phyloP scores from a whole-genome alignment of 2,113 vertebrate species.

The Hepsetus odoe region DNA sequence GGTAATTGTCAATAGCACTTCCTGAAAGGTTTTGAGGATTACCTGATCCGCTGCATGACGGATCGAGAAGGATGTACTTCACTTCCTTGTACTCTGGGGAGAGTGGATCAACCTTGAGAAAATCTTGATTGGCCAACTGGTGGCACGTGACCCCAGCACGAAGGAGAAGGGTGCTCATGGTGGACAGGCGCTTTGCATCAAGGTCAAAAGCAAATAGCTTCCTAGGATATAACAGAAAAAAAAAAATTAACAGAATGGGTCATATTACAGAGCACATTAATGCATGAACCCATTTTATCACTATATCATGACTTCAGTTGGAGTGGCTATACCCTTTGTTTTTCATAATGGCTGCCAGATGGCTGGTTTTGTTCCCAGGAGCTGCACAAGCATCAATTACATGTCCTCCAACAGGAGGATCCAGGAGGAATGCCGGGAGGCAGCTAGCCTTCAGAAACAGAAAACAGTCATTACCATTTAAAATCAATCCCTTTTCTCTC shows the following conservation, averaged over 20 bases:
- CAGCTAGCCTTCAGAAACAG: constrained; percentile 82
- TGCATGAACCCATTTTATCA: too few relatives aligned
- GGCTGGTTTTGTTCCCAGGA: constrained; percentile 94
- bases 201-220: constrained; percentile 92
- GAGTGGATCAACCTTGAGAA: constrained; percentile 80
- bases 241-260: background rate
- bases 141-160: constrained; percentile 87
- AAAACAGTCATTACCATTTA: background rate
- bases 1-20: too few relatives aligned
- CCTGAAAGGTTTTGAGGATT: background rate
- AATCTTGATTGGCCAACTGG: constrained; percentile 87
- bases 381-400: constrained; percentile 93
- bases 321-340: constrained; percentile 84
- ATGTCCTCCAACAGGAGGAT: constrained; percentile 75
- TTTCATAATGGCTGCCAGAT: constrained; percentile 87
- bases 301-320: too few relatives aligned
- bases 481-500: background rate
- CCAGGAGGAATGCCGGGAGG: constrained; percentile 85
- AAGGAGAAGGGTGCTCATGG: constrained; percentile 90
- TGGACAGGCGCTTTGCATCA: constrained; percentile 87
- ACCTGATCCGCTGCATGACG: constrained; percentile 97
- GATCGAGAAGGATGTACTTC: constrained; percentile 87
- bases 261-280: background rate
- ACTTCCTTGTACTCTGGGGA: constrained; percentile 81
- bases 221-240: constrained; percentile 62